These are phyloP conservation scores for Paedocypris micromegethes DNA, from an alignment of 2,797 vertebrate species.

Conservation along the genomic window DNA sequence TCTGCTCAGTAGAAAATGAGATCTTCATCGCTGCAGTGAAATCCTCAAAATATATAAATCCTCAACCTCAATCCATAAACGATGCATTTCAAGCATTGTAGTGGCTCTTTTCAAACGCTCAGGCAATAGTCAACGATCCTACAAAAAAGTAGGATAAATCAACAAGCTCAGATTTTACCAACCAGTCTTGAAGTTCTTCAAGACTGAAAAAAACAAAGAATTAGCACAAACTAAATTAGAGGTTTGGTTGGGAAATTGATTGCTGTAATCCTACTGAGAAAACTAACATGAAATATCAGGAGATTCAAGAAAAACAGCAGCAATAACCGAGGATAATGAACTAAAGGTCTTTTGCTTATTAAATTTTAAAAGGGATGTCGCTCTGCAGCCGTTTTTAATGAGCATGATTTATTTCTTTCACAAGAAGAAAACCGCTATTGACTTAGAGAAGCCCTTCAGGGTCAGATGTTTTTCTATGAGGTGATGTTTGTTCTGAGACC, in stretches of 20 bases:
- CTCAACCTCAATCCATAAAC: too few species aligned
- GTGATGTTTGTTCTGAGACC: background rate
- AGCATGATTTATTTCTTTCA: slow-evolving; percentile 8
- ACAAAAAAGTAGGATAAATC: too few species aligned
- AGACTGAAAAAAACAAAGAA: background rate
- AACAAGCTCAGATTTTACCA: too few species aligned
- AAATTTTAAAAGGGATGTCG: background rate
- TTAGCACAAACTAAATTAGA: slow-evolving; percentile 27
- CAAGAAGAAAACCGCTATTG: background rate
- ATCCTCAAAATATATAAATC: too few species aligned
- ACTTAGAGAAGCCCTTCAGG: slow-evolving; percentile 7
- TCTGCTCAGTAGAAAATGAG: too few species aligned
- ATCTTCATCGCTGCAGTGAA: too few species aligned
- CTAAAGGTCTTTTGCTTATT: slow-evolving; percentile 4
- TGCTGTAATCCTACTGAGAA: slow-evolving; percentile 26
- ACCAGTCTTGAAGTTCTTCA: background rate
- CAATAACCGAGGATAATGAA: slow-evolving; percentile 21
- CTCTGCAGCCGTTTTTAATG: background rate
- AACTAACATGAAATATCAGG: slow-evolving; percentile 27
- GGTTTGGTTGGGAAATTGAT: slow-evolving; percentile 29
- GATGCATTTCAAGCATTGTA: too few species aligned
- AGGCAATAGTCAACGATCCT: too few species aligned
- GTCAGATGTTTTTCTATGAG: slow-evolving; percentile 5
- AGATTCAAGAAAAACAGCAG: slow-evolving; percentile 32
- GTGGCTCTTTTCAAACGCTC: too few species aligned